Percentiles rank a stretch among this genome's conserved stretches.
phyloP scores from a whole-genome alignment of 2,888 invertebrate species.

The Troides aeacus region DNA sequence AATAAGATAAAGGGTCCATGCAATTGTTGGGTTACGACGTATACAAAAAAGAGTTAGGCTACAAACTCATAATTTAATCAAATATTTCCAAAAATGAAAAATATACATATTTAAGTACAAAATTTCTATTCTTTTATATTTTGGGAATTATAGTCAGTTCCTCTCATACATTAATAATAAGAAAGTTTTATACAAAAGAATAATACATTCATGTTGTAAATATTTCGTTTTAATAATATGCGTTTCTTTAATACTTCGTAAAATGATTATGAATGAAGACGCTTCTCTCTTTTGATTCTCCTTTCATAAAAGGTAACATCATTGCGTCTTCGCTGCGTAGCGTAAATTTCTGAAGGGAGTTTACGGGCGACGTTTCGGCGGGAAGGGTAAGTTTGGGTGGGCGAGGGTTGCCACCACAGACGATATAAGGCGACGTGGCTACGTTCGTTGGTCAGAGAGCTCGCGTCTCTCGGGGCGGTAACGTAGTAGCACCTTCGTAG shows the following conservation, averaged over 20 bases:
- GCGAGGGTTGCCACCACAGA: constrained; percentile 35
- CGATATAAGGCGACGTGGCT: constrained; percentile 61
- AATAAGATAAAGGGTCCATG: too few species aligned
- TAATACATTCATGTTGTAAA: too few species aligned
- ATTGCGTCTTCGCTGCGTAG: constrained; percentile 23
- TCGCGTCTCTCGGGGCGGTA: constrained; percentile 51
- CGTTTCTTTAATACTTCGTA: background rate
- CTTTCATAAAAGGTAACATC: constrained; percentile 4
- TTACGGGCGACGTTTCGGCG: constrained; percentile 36
- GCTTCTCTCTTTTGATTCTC: constrained; percentile 1
- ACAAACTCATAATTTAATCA: too few species aligned
- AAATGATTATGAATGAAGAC: constrained; percentile 5
- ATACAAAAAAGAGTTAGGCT: too few species aligned
- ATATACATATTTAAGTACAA: too few species aligned
- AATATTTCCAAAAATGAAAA: too few species aligned
- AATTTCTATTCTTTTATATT: too few species aligned
- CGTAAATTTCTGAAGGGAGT: constrained; percentile 21
- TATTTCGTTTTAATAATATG: too few species aligned
- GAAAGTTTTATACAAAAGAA: too few species aligned
- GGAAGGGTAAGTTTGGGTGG: constrained; percentile 38
- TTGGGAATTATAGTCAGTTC: too few species aligned
- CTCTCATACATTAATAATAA: too few species aligned
- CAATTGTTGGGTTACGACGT: too few species aligned
- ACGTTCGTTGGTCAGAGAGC: constrained; percentile 56
- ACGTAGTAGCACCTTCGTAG: constrained; percentile 44